A percentile compares a stretch with the other conserved stretches of the same genome.
phyloP scores from a whole-genome alignment of 2,113 vertebrate genomes.

The Alligator sinensis region DNA sequence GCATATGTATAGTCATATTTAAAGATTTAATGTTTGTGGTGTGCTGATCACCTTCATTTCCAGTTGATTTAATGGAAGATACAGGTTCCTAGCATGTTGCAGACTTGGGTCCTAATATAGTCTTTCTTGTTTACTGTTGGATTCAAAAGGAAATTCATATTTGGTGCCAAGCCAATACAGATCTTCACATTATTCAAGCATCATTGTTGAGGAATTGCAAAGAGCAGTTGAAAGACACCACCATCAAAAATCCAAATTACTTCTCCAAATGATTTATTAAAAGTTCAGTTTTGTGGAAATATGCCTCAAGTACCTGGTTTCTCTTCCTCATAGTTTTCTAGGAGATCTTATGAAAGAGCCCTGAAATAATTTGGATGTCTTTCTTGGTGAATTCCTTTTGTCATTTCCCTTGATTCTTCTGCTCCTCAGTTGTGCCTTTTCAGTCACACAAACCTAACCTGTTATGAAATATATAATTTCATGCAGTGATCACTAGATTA shows the following conservation, averaged over 20 bases:
- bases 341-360: not conserved
- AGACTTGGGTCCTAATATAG: not conserved
- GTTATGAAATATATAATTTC: not conserved
- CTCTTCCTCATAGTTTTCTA: not conserved
- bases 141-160: not conserved
- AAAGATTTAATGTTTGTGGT: not conserved
- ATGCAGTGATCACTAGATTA: not conserved
- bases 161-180: not conserved
- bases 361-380: not conserved
- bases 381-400: not conserved
- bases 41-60: not conserved
- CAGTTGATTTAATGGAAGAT: not conserved
- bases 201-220: not conserved
- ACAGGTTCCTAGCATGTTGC: not conserved
- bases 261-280: not conserved
- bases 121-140: not conserved
- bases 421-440: not conserved
- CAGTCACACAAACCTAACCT: not conserved
- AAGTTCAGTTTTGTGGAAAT: not conserved
- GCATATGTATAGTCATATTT: not conserved
- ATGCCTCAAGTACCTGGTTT: not conserved
- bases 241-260: not conserved
- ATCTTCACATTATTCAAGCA: not conserved
- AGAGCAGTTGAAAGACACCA: not conserved
- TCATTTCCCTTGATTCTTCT: not conserved